A percentile compares a stretch with the other conserved stretches of the same genome.
These are phyloP conservation scores for Caranx ignobilis DNA, from an alignment of 2,113 vertebrate genomes.

Conservation along the genomic window DNA sequence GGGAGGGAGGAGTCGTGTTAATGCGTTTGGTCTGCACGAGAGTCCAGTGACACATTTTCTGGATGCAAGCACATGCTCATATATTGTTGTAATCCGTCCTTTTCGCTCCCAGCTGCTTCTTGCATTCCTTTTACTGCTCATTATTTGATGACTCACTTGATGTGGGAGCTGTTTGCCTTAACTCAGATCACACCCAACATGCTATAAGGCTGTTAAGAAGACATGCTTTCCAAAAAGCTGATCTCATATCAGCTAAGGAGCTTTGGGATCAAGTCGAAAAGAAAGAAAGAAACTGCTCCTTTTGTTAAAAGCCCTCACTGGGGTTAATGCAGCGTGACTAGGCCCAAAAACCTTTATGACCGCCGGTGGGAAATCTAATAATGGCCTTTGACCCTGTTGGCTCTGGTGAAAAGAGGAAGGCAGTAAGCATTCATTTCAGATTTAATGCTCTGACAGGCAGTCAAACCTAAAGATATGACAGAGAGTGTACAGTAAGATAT, in stretches of 20 bases:
- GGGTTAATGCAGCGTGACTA: slow-evolving; percentile 65
- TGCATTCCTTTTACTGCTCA: slow-evolving; percentile 64
- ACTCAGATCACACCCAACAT: slow-evolving; percentile 58
- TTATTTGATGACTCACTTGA: slow-evolving; percentile 73
- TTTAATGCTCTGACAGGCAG: slow-evolving; percentile 44
- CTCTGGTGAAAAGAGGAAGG: slow-evolving; percentile 35
- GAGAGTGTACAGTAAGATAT: slow-evolving; percentile 47
- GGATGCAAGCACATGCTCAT: slow-evolving; percentile 13
- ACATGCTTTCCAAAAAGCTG: slow-evolving; percentile 61
- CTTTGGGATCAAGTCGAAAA: slow-evolving; percentile 61
- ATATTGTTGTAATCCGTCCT: slow-evolving; percentile 44
- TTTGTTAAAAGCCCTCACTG: slow-evolving; percentile 64
- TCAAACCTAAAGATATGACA: slow-evolving; percentile 39
- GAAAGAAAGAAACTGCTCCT: slow-evolving; percentile 61
- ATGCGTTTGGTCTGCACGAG: slow-evolving; percentile 15
- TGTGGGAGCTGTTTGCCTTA: slow-evolving; percentile 61
- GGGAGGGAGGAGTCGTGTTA: slow-evolving; percentile 33
- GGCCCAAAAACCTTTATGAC: slow-evolving; percentile 59
- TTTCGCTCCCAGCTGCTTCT: slow-evolving; percentile 44
- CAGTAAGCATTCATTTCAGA: slow-evolving; percentile 47
- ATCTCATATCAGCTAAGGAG: slow-evolving; percentile 74
- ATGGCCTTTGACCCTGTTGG: slow-evolving; percentile 60
- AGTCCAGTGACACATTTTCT: slow-evolving; percentile 53
- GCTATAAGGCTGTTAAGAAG: slow-evolving; percentile 58
- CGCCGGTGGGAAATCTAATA: slow-evolving; percentile 57